phyloP scores from a whole-genome alignment of 2,888 invertebrate species.

The Stenurella melanura region DNA sequence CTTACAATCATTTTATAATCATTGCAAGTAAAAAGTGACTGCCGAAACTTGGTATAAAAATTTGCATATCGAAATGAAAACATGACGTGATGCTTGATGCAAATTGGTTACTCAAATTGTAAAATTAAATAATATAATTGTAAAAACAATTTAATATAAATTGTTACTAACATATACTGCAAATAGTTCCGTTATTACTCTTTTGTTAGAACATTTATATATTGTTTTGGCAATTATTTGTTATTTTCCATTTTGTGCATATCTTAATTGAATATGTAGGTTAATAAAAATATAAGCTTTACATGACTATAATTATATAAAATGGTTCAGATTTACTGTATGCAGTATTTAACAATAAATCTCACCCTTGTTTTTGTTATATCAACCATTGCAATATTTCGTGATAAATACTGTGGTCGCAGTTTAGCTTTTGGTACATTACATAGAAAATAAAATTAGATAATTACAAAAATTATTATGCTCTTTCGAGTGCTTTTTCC shows the following conservation, averaged over 20 bases:
- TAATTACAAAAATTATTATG: too few relatives aligned
- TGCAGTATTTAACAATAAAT: too few relatives aligned
- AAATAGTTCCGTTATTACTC: background rate
- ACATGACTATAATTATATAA: background rate
- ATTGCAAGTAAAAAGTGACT: too few relatives aligned
- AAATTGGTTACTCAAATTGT: background rate
- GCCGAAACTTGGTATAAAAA: too few relatives aligned
- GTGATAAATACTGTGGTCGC: too few relatives aligned
- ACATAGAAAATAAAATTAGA: too few relatives aligned
- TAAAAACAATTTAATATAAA: background rate
- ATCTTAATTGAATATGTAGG: background rate
- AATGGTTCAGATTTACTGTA: too few relatives aligned
- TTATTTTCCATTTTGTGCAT: background rate
- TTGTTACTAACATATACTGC: background rate
- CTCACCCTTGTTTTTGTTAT: too few relatives aligned
- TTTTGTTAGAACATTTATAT: background rate
- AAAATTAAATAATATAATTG: background rate
- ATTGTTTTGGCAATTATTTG: background rate
- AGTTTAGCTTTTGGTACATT: too few relatives aligned
- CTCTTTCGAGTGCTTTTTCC: too few relatives aligned
- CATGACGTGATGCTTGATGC: background rate
- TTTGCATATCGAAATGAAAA: background rate
- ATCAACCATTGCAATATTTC: too few relatives aligned
- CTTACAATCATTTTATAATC: too few relatives aligned
- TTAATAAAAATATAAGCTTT: background rate